phyloP scores from a whole-genome alignment of 2,797 vertebrate species.

The Anas georgica region DNA sequence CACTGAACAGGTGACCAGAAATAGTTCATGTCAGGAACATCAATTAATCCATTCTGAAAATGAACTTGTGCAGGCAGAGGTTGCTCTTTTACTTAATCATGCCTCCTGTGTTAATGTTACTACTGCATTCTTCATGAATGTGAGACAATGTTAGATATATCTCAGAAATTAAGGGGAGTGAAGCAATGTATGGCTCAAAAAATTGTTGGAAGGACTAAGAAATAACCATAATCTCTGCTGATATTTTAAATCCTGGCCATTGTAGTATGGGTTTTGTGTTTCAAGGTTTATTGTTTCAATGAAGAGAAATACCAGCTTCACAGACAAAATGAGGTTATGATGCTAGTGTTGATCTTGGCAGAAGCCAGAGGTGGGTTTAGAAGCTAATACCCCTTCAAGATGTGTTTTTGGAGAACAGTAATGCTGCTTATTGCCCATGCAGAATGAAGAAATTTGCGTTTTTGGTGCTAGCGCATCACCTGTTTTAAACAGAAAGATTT shows the following conservation, averaged over 20 bases:
- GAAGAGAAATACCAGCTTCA: neutral
- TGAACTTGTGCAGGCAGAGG: neutral
- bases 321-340: neutral
- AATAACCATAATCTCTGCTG: neutral
- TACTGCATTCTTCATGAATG: neutral
- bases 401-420: neutral
- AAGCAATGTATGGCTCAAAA: neutral
- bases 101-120: constrained; percentile 13
- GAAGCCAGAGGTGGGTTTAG: neutral
- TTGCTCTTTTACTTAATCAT: constrained; percentile 31
- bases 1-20: constrained; percentile 59
- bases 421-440: neutral
- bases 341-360: neutral
- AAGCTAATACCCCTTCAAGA: neutral
- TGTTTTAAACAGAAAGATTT: neutral
- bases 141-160: neutral
- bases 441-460: neutral
- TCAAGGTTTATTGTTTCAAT: neutral
- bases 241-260: neutral
- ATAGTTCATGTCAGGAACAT: constrained; percentile 60
- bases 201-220: neutral
- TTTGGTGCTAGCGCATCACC: neutral
- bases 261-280: neutral
- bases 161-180: neutral
- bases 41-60: constrained; percentile 70